These are phyloP conservation scores for Phortica magna DNA, from an alignment of 2,888 invertebrate species.

Conservation along the genomic window DNA sequence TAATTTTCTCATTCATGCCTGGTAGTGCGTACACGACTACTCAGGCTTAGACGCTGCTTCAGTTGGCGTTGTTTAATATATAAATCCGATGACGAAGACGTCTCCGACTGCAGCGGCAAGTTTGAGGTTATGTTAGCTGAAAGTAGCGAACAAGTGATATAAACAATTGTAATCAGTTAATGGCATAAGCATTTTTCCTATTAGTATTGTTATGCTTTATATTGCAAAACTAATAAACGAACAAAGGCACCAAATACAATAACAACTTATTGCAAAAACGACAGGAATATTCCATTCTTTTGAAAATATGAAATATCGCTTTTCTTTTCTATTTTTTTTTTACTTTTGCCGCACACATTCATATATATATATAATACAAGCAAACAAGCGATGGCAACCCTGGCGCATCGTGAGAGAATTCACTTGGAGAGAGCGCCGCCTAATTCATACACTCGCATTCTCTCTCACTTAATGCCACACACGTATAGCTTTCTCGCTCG, in stretches of 20 bases:
- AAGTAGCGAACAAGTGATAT: slow-evolving; percentile 47
- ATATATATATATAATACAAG: not conserved
- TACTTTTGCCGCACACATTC: not conserved
- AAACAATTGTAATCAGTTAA: slow-evolving; percentile 43
- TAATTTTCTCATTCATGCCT: slow-evolving; percentile 76
- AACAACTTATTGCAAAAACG: slow-evolving; percentile 31
- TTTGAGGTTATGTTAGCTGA: slow-evolving; percentile 73
- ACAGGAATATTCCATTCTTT: slow-evolving; percentile 3
- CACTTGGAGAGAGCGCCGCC: slow-evolving; percentile 5
- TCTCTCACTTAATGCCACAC: not conserved
- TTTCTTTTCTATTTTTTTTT: not conserved
- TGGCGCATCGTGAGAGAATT: not conserved
- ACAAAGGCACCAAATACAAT: slow-evolving; percentile 19
- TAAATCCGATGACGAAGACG: slow-evolving; percentile 63
- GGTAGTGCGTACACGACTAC: slow-evolving; percentile 50
- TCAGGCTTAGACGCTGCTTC: slow-evolving; percentile 62
- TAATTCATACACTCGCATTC: not conserved
- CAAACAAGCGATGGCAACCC: slow-evolving; percentile 16
- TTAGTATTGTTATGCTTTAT: slow-evolving; percentile 17
- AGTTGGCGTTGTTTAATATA: slow-evolving; percentile 50
- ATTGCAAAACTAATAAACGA: slow-evolving; percentile 30
- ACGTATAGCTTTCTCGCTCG: slow-evolving; percentile 54
- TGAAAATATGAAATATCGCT: not conserved
- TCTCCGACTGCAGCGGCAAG: slow-evolving; percentile 75
- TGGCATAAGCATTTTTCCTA: slow-evolving; percentile 32